Percentiles rank a stretch among this genome's conserved stretches.
phyloP scores from a whole-genome alignment of 2,888 invertebrate genomes.

The Herminia tarsipennalis region DNA sequence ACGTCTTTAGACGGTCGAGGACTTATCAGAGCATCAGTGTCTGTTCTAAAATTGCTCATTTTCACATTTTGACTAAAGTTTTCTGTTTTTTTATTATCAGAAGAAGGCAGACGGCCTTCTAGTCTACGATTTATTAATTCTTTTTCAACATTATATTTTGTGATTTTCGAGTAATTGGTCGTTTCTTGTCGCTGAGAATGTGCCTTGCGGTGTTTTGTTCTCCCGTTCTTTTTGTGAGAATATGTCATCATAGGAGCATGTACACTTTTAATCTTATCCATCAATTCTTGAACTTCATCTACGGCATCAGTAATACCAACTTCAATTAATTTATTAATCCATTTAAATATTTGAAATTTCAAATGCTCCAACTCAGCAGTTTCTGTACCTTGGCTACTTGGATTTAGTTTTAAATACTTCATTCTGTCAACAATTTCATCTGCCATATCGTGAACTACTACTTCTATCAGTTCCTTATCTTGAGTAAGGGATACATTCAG shows the following conservation, averaged over 20 bases:
- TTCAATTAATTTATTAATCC: conserved; percentile 63
- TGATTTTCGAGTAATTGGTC: not conserved
- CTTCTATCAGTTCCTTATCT: conserved; percentile 44
- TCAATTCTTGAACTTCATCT: conserved; percentile 54
- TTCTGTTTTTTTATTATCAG: not conserved
- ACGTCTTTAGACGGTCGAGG: too few relatives aligned
- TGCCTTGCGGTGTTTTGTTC: not conserved
- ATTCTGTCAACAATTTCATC: conserved; percentile 66
- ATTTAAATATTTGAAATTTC: conserved; percentile 73
- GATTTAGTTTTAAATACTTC: conserved; percentile 62
- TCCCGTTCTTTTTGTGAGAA: not conserved
- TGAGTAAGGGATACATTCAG: conserved; percentile 43
- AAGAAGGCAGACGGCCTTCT: not conserved
- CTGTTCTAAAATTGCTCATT: not conserved
- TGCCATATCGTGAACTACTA: conserved; percentile 59
- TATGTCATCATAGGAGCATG: conserved; percentile 48
- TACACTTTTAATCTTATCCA: conserved; percentile 57
- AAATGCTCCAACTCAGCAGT: conserved; percentile 64
- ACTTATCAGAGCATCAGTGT: too few relatives aligned
- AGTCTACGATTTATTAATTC: not conserved
- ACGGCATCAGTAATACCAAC: conserved; percentile 54
- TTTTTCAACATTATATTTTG: not conserved
- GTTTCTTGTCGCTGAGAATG: not conserved
- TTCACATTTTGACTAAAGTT: not conserved
- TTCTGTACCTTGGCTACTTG: conserved; percentile 35